phyloP scores from a whole-genome alignment of 2,113 vertebrate genomes.

The Leptobrachium ailaonicum region DNA sequence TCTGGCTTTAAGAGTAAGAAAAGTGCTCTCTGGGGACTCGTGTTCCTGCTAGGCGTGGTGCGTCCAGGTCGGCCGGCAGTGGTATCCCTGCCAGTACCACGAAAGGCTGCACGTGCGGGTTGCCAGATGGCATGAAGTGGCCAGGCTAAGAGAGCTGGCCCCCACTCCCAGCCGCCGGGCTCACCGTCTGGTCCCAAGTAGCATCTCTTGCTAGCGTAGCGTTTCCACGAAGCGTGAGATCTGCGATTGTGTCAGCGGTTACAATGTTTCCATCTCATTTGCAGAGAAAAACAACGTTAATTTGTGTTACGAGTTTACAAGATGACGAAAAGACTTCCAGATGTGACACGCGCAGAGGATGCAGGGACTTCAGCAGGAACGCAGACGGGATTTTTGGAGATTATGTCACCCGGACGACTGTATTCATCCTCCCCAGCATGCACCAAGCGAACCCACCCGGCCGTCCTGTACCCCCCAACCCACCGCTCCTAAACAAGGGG shows the following conservation, averaged over 20 bases:
- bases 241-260: neutral
- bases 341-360: neutral
- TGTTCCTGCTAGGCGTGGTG: constrained; percentile 11
- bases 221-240: neutral
- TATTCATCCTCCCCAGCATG: neutral
- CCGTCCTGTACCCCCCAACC: neutral
- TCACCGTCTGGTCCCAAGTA: neutral
- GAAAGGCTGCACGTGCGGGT: neutral
- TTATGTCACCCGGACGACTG: neutral
- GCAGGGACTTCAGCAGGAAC: neutral
- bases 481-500: neutral
- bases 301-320: constrained; percentile 2
- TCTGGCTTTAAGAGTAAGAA: constrained; percentile 7
- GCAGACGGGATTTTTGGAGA: neutral
- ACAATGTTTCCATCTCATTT: neutral
- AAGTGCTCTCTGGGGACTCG: constrained; percentile 9
- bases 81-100: neutral
- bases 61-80: neutral
- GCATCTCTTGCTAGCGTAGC: neutral
- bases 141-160: too few relatives aligned
- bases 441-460: neutral
- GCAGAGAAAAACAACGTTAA: constrained; percentile 1
- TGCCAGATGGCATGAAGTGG: neutral
- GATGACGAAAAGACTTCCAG: constrained; percentile 19
- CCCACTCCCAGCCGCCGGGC: neutral